A percentile compares a stretch with the other conserved stretches of the same genome.
These are phyloP conservation scores for Drosophila equinoxialis DNA, from an alignment of 1,140 invertebrate species.

Conservation along the genomic window DNA sequence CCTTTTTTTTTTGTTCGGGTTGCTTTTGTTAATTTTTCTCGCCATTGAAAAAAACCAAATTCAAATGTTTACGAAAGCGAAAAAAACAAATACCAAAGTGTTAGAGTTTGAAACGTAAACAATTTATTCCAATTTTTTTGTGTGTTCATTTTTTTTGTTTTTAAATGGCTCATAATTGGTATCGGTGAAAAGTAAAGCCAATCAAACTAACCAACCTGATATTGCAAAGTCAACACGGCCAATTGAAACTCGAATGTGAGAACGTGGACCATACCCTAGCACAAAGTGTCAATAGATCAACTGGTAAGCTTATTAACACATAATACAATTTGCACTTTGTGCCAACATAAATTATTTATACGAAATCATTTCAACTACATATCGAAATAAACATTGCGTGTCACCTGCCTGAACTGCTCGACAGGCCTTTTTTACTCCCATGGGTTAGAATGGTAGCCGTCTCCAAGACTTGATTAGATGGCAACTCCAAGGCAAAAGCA, in stretches of 20 bases:
- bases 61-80: slow-evolving; percentile 12
- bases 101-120: slow-evolving; percentile 19
- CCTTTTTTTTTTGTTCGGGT: background rate
- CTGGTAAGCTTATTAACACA: background rate
- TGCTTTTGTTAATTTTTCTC: background rate
- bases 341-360: background rate
- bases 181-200: background rate
- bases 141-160: background rate
- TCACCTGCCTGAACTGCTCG: background rate
- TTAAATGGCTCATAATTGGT: slow-evolving; percentile 10
- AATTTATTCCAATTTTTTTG: background rate
- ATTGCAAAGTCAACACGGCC: slow-evolving; percentile 1
- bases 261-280: background rate
- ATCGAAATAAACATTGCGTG: background rate
- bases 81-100: slow-evolving; percentile 16
- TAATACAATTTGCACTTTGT: background rate
- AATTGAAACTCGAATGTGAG: background rate
- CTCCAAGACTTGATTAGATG: slow-evolving; percentile 20
- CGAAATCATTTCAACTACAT: background rate
- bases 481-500: background rate
- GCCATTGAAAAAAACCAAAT: slow-evolving; percentile 8
- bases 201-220: background rate
- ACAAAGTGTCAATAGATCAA: slow-evolving; percentile 4
- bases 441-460: slow-evolving; percentile 6
- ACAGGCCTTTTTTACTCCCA: slow-evolving; percentile 3